Evolutionary conservation across 2,888 invertebrate species (phyloP).

Genomic region (Drosophila prostipennis): DNA sequence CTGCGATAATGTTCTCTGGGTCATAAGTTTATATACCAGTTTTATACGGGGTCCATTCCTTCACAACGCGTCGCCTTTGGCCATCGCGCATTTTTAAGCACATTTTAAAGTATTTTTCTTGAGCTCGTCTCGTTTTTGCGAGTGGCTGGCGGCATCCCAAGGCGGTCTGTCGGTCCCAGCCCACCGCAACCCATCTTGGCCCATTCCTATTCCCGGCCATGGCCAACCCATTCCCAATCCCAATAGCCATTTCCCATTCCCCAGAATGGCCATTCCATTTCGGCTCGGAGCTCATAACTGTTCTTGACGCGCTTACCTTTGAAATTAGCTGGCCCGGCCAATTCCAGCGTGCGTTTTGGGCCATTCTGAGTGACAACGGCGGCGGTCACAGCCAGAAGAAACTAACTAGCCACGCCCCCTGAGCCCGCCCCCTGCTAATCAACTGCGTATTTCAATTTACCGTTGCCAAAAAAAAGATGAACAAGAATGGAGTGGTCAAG

Average conservation of each 20-base stretch:
- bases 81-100: slow-evolving; percentile 65
- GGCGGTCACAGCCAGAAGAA: slow-evolving; percentile 32
- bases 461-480: slow-evolving; percentile 52
- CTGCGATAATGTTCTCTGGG: not conserved
- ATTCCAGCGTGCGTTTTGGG: slow-evolving; percentile 70
- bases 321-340: slow-evolving; percentile 65
- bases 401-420: slow-evolving; percentile 46
- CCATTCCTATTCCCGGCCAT: slow-evolving; percentile 12
- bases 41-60: slow-evolving; percentile 2
- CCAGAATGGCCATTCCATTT: slow-evolving; percentile 21
- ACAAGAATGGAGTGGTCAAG: slow-evolving; percentile 13
- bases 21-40: slow-evolving; percentile 12
- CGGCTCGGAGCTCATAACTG: slow-evolving; percentile 74
- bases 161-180: slow-evolving; percentile 17
- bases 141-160: slow-evolving; percentile 63
- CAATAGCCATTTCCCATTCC: slow-evolving; percentile 23
- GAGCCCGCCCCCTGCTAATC: slow-evolving; percentile 57
- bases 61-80: slow-evolving; percentile 4
- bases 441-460: slow-evolving; percentile 74
- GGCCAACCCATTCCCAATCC: slow-evolving; percentile 8
- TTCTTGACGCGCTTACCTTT: slow-evolving; percentile 76
- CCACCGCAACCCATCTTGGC: slow-evolving; percentile 6
- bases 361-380: slow-evolving; percentile 68
- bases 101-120: slow-evolving; percentile 52
- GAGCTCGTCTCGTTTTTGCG: slow-evolving; percentile 35